phyloP scores from a whole-genome alignment of 2,888 invertebrate genomes.

The Phortica okadai region DNA sequence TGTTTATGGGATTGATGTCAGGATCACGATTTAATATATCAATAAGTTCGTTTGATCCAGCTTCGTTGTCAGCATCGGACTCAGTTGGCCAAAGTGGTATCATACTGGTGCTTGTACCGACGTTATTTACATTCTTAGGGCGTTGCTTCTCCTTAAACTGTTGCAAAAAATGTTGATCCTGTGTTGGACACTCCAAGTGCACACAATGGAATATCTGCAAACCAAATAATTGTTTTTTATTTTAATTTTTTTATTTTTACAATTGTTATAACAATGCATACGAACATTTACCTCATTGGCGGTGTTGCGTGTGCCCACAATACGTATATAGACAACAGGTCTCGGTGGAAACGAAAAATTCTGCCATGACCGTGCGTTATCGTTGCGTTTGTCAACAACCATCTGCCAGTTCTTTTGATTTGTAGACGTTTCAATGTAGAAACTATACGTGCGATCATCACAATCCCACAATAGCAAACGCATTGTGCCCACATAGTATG shows the following conservation, averaged over 20 bases:
- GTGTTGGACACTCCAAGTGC: slow-evolving; percentile 96
- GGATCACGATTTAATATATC: too few species aligned
- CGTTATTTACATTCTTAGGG: neutral
- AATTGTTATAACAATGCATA: neutral
- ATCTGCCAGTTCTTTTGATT: slow-evolving; percentile 95
- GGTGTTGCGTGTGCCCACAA: slow-evolving; percentile 97
- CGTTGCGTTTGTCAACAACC: slow-evolving; percentile 91
- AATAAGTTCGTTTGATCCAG: too few species aligned
- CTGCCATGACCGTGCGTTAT: slow-evolving; percentile 96
- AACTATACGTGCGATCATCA: slow-evolving; percentile 95
- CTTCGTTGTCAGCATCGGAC: too few species aligned
- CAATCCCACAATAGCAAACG: slow-evolving; percentile 98
- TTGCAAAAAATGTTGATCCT: slow-evolving; percentile 73
- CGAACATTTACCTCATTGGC: slow-evolving; percentile 89
- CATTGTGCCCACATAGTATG: slow-evolving; percentile 93
- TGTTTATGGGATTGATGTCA: too few species aligned
- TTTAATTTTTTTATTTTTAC: neutral
- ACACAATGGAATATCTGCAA: slow-evolving; percentile 96
- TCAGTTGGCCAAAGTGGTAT: too few species aligned
- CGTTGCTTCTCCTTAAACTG: slow-evolving; percentile 51
- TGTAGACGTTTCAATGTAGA: slow-evolving; percentile 95
- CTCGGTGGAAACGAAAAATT: slow-evolving; percentile 88
- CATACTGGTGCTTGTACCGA: neutral
- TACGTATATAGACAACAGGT: slow-evolving; percentile 94
- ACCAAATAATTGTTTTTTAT: slow-evolving; percentile 23